Conservation (phyloP, 2,888 invertebrate genomes). For the Caenorhabditis auriculariae region DNA sequence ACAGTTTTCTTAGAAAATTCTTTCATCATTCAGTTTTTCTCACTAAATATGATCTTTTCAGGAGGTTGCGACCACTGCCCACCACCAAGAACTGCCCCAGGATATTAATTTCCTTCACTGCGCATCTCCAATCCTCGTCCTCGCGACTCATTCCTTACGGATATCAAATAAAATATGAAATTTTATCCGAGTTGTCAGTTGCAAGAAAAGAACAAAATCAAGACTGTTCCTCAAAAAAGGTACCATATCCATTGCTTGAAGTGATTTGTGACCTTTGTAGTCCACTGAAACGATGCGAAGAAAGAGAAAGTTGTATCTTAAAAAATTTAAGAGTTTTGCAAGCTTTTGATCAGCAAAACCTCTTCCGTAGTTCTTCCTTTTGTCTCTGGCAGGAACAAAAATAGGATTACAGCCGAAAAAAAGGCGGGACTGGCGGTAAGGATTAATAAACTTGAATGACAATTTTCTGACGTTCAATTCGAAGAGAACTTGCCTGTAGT, state of each 20-base stretch:
- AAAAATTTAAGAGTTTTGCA: too few species aligned
- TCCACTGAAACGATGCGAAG: conserved; percentile 17
- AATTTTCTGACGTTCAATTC: background rate
- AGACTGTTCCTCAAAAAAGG: conserved; percentile 11
- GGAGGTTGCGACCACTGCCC: conserved; percentile 56
- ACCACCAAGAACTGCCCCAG: conserved; percentile 50
- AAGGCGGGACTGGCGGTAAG: conserved; percentile 53
- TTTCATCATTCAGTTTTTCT: too few species aligned
- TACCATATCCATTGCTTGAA: conserved; percentile 12
- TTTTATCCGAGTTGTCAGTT: background rate
- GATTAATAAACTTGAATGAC: conserved; percentile 39
- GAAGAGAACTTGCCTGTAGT: conserved; percentile 24
- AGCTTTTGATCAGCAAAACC: too few species aligned
- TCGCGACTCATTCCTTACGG: background rate
- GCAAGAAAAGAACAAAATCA: conserved; percentile 1
- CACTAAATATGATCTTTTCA: too few species aligned
- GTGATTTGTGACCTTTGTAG: conserved; percentile 2
- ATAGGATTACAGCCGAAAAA: conserved; percentile 48
- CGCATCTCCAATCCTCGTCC: conserved; percentile 16
- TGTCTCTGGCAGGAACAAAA: conserved; percentile 58
- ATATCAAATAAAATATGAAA: background rate
- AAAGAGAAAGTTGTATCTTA: conserved; percentile 20
- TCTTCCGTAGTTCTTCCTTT: conserved; percentile 42
- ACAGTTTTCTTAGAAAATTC: too few species aligned
- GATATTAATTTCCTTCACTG: conserved; percentile 37